phyloP scores from a whole-genome alignment of 2,113 vertebrate species.

The Circaetus gallicus region DNA sequence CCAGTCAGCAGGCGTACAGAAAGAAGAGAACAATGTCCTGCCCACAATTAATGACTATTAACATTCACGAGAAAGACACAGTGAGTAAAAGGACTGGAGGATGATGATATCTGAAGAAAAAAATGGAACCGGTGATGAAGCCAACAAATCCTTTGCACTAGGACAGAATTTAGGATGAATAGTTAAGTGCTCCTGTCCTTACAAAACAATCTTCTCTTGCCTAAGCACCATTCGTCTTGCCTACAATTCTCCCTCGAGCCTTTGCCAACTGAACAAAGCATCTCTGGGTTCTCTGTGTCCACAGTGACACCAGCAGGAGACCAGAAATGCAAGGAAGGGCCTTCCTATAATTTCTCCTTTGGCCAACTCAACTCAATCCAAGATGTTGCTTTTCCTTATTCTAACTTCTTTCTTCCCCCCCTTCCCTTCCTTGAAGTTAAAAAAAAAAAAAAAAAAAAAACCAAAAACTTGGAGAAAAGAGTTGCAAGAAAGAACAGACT shows the following conservation, averaged over 20 bases:
- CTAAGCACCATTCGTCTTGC: background rate
- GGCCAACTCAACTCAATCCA: background rate
- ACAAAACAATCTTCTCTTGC: background rate
- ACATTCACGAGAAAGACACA: background rate
- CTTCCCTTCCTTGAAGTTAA: background rate
- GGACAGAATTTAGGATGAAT: background rate
- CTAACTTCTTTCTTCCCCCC: background rate
- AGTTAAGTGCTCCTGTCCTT: background rate
- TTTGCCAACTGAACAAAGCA: background rate
- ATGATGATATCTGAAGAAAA: background rate
- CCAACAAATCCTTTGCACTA: background rate
- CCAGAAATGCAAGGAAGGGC: background rate
- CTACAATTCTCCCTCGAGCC: background rate
- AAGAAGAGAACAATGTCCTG: background rate
- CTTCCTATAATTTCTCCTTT: background rate
- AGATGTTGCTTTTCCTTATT: background rate
- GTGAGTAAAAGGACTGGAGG: background rate
- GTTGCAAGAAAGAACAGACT: background rate
- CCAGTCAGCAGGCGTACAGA: background rate
- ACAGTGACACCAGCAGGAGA: background rate
- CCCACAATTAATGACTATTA: background rate
- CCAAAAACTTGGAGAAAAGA: background rate
- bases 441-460: background rate
- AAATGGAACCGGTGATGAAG: background rate
- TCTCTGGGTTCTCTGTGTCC: background rate